Conservation (phyloP, 2,888 invertebrate species). For the Unio delphinus region DNA sequence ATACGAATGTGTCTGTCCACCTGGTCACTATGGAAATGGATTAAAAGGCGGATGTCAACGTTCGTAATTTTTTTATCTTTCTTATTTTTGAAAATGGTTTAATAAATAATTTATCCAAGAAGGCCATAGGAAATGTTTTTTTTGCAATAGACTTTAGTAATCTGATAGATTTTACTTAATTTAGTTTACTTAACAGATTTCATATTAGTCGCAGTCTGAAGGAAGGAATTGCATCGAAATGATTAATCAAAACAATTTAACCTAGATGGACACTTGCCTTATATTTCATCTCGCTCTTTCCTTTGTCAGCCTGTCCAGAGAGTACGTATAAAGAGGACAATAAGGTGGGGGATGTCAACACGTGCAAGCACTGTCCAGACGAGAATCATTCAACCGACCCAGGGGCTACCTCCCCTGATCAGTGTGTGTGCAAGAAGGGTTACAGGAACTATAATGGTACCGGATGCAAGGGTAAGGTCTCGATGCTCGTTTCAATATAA, state of each 20-base stretch:
- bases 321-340: constrained; percentile 76
- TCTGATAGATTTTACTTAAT: too few species aligned
- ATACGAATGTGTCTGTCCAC: constrained; percentile 79
- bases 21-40: constrained; percentile 80
- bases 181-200: too few species aligned
- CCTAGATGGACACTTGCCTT: background rate
- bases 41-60: constrained; percentile 77
- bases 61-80: constrained; percentile 61
- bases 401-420: constrained; percentile 75
- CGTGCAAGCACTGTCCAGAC: constrained; percentile 77
- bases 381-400: constrained; percentile 76
- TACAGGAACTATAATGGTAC: constrained; percentile 71
- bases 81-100: background rate
- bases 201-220: too few species aligned
- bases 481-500: background rate
- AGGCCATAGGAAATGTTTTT: too few species aligned
- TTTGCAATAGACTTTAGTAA: too few species aligned
- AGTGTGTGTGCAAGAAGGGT: constrained; percentile 79
- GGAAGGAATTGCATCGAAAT: too few species aligned
- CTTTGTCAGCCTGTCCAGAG: constrained; percentile 76
- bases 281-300: background rate
- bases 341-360: constrained; percentile 75
- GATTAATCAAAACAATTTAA: background rate
- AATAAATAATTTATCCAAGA: too few species aligned
- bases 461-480: constrained; percentile 76